Evolutionary conservation across 2,888 invertebrate genomes (phyloP).

Genomic region (Molanna angustata): DNA sequence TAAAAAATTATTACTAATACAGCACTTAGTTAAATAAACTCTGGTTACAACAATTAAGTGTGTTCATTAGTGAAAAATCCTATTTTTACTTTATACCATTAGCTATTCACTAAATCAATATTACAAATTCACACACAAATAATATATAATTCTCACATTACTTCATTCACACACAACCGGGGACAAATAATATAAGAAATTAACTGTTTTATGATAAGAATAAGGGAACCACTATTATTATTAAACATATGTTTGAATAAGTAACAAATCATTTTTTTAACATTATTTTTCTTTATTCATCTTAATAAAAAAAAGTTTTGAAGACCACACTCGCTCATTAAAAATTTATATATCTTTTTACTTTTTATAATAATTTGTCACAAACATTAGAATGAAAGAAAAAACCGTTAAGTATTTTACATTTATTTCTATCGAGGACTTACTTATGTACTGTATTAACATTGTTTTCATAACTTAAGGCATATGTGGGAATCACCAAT

Average conservation of each 20-base stretch:
- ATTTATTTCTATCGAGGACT: conserved; percentile 12
- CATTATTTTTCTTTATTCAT: too few species aligned
- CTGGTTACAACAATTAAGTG: conserved; percentile 19
- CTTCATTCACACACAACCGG: conserved; percentile 12
- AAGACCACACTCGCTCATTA: too few species aligned
- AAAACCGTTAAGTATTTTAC: conserved; percentile 2
- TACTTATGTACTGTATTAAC: conserved; percentile 14
- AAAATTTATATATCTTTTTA: too few species aligned
- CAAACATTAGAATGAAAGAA: conserved; percentile 1
- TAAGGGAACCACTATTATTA: too few species aligned
- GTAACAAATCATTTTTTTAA: too few species aligned
- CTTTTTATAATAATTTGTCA: conserved; percentile 7
- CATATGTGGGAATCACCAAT: conserved; percentile 14
- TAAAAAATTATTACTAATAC: conserved; percentile 17
- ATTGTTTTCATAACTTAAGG: conserved; percentile 17
- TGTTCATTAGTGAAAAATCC: conserved; percentile 19
- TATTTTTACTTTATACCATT: conserved; percentile 17
- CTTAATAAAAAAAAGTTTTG: too few species aligned
- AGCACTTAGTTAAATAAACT: conserved; percentile 29
- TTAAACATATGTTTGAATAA: too few species aligned
- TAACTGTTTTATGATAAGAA: too few species aligned
- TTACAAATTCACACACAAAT: conserved; percentile 22
- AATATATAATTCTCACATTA: conserved; percentile 14
- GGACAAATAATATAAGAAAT: too few species aligned
- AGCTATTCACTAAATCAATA: conserved; percentile 15